Evolutionary conservation across 1,140 invertebrate species (phyloP), one percentile per base, ranked within the genome.

Genomic region (Rhagoletis zephyria): DNA sequence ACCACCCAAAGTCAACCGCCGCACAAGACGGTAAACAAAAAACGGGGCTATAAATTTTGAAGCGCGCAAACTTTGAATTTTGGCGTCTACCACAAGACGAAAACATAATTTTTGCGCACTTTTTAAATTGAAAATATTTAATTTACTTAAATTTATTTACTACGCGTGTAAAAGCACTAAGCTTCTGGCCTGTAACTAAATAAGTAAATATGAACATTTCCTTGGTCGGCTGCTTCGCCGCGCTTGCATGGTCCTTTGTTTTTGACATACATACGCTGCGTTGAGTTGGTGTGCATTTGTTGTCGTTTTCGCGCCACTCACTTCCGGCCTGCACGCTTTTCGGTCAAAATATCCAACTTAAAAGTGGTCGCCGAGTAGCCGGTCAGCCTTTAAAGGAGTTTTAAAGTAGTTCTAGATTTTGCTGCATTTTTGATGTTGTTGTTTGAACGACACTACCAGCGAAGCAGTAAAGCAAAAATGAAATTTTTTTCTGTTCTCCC

Each of bases 281-380:
- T n/a, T 81, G 9, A 10, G 7, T 81, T 1, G n/a, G 48, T 56
- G 48, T 81, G n/a, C 45, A n/a, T 51, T 77, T 81, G 51, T 81
- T 45, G 9, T 70, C 45, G 4, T 70, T 19, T 81, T 30, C 74
- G 45, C 48, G 45, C 48, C 16, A 56, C 74, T 81, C 45, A 81
- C 48, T 81, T 81, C 74, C 74, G 74, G 74, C 42, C 74, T 81
- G 74, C 30, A n/a, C 74, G 16, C 74, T 81, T 81, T 81, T 81
- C 74, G 74, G 74, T 81, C 74, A 81, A 81, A 10, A 51, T 81
- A 12, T 81, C n/a, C 45, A 6, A 19, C 74, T 51, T 56, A 56
- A n/a, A 56, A 81, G 74, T 81, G 74, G 74, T 56, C 74, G 74
- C 74, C 19, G 5, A 19, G 6, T 10, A 12, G 10, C 7, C 48